Evolutionary conservation across 2,888 invertebrate genomes (phyloP), one percentile per base, ranked within the genome.

Genomic region (Trissolcus brochymenae): DNA sequence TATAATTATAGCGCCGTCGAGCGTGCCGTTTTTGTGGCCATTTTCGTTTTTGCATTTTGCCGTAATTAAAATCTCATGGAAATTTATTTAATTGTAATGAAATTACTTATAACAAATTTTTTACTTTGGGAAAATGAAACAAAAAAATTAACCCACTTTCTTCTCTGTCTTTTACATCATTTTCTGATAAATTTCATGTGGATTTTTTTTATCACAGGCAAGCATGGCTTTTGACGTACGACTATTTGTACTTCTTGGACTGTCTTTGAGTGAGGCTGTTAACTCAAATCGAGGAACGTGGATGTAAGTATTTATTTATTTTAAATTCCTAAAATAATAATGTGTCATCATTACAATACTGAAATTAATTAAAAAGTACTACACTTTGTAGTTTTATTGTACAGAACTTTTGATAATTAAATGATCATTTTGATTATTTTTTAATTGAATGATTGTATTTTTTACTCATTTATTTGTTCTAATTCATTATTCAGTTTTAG

Each of bases 211-310:
- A 6, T 70, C 29, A 2, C 51, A 75, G 68, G 43, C 19, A 67
- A 64, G 61, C 61, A 68, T 75, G 74, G 74, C 67, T 64, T 75
- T 75, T 64, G 74, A 75, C 64, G 74, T 75, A 54, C 68, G 74
- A 68, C 67, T 75, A 67, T 53, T 75, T 53, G 64, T 68, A 49
- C 57, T 75, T 50, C 74, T 75, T 67, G 68, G 67, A 25, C 46
- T 75, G 57, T 75, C 67, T 64, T 62, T 74, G 51, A 51, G 67
- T 16, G 53, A 60, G 16, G 61, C 53, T 41, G 61, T 62, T 17
- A 67, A 66, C 62, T 74, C 67, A 41, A 56, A 53, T 51, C 74
- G 55, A 43, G 61, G 66, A 66, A 73, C 66, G 43, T 67, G 74
- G 74, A 74, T 68, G 68, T 75, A 60, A 75, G 75, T 75, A 75